A percentile compares a stretch with the other conserved stretches of the same genome.
These are phyloP conservation scores for Tapera naevia DNA, from an alignment of 2,797 vertebrate genomes.

Conservation along the genomic window DNA sequence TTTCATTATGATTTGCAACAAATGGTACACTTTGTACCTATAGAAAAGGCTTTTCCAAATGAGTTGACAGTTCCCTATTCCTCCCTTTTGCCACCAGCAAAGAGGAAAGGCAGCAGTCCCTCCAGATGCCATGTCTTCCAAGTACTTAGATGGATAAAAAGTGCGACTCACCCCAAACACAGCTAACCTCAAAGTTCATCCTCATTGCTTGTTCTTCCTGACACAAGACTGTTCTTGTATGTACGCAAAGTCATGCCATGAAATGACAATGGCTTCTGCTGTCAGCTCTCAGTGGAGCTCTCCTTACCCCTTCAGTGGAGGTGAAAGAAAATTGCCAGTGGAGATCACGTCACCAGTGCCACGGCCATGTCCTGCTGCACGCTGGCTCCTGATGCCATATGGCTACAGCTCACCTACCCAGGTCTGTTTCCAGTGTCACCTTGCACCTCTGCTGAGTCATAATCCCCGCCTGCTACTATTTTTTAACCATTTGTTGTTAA, in stretches of 20 bases:
- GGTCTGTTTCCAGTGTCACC: neutral
- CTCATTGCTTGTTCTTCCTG: neutral
- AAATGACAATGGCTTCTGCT: neutral
- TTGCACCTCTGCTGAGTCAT: neutral
- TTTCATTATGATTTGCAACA: neutral
- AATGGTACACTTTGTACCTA: neutral
- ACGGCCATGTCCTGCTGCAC: too few relatives aligned
- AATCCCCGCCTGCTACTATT: neutral
- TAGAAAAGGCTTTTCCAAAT: neutral
- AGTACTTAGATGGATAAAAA: neutral
- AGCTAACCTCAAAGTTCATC: neutral
- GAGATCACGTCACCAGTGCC: accelerated
- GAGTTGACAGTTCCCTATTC: neutral
- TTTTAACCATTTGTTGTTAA: neutral
- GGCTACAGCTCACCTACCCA: neutral
- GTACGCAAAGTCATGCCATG: accelerated
- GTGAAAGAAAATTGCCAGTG: accelerated
- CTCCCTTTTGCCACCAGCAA: neutral
- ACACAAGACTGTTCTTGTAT: accelerated
- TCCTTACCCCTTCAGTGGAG: neutral
- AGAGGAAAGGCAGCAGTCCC: neutral
- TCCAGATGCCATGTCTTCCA: neutral
- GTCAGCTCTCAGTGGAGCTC: accelerated
- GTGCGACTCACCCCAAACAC: neutral
- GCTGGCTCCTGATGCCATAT: neutral